Evolutionary conservation across 2,113 vertebrate genomes (phyloP), one percentile per base, ranked within the genome.

Genomic region (Amazona vittata): DNA sequence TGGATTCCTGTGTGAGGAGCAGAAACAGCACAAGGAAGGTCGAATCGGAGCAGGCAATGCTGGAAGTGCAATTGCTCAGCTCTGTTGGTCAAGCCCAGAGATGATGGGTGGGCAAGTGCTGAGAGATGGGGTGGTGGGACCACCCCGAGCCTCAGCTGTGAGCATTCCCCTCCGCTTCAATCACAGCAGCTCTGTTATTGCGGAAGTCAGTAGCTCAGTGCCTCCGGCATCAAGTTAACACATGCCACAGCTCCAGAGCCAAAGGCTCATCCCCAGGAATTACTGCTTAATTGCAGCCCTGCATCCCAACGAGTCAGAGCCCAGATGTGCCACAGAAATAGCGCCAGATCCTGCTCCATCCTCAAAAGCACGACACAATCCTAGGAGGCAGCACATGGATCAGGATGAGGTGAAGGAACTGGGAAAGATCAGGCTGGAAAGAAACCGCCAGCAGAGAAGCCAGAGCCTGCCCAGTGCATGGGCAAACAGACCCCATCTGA

Each of bases 311-410:
- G 2, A 47, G 17, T 24, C 14, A 4, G 60, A 70, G 41, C 79
- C 83, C 74, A 64, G 59, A 50, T 39, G n/a, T 24, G 39, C 62
- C 21, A 16, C 22, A 12, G 6, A 3, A 39, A 18, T 10, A n/a
- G 24, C 1, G 21, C 39, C 47, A 19, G 13, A 2, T 37, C 39
- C 67, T 6, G 11, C 35, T 26, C 25, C n/a, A 19, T 31, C 68
- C 43, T 35, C 35, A 9, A 14, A 62, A 43, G 3, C 71, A 31
- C 1, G 1, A 15, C 4, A 0, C 17, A 12, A 69, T 24, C 35
- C 33, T 26, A 46, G 74, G 80, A 64, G 15, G 57, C 60, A 46
- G 50, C 31, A 20, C 25, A 4, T 25, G 49, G 70, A 44, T 53
- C 46, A 7, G 62, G 49, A 39, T 12, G 52, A 73, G 53, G 62